A percentile compares a stretch with the other conserved stretches of the same genome.
Conservation (phyloP, 64 coral and sea anemone genomes). For the Hydrozoanthus tunicans region DNA sequence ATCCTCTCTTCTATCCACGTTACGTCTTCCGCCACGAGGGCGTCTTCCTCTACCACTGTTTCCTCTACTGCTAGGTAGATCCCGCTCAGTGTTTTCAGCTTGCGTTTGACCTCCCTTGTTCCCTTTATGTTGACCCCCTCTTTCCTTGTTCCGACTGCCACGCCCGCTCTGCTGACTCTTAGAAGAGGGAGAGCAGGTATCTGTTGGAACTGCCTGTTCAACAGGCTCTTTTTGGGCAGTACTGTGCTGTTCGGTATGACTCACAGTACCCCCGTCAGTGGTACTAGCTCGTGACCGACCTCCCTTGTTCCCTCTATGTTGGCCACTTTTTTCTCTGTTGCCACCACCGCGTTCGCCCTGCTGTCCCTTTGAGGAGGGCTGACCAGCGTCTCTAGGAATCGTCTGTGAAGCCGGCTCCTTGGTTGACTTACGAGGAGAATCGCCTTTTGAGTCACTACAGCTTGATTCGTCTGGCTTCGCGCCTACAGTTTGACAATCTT, state of each 20-base stretch:
- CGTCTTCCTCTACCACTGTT: conserved; percentile 9
- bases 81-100: not conserved
- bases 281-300: not conserved
- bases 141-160: not conserved
- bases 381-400: not conserved
- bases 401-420: not conserved
- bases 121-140: not conserved
- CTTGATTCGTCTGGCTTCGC: not conserved
- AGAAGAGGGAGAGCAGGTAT: not conserved
- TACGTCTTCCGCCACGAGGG: not conserved
- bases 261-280: not conserved
- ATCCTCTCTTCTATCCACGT: not conserved
- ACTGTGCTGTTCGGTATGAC: not conserved
- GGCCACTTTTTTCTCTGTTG: not conserved
- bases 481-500: not conserved
- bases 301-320: not conserved
- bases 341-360: not conserved
- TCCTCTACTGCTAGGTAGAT: not conserved
- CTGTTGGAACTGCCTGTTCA: not conserved
- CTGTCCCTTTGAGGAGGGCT: not conserved
- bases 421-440: not conserved
- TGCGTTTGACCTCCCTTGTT: not conserved
- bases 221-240: not conserved
- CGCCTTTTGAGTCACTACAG: not conserved
- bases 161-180: not conserved